Base-by-base conservation (phyloP, 2,113 vertebrate species). In the Mystacornis crossleyi region DNA sequence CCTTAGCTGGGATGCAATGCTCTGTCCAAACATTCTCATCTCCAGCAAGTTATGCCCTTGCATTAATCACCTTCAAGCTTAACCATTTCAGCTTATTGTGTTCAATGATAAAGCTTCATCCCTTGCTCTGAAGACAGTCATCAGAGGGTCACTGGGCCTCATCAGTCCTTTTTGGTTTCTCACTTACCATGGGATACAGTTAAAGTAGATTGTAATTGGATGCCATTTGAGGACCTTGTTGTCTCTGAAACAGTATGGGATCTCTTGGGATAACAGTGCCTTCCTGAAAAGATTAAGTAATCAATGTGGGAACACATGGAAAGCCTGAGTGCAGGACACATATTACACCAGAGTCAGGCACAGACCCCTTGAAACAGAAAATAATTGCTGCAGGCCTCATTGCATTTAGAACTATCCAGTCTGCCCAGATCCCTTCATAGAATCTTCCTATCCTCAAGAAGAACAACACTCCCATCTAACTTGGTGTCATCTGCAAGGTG, bases 381-480 rank as follows among this genome's bases (percentile, higher is more conserved):
- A 11, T 80, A 70, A 43, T n/a, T 88, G 57, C 50, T 74, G 13
- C 33, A 74, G 51, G 13, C 50, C 26, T 78, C 51, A 19, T 4
- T 54, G 33, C 38, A 40, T 55, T 83, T 62, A 14, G 12, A 86
- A 28, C 14, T 12, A 31, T 16, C 40, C 54, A 54, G 25, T 29
- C 20, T 54, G n/a, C 23, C 40, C 62, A 31, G 40, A 34, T 48
- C 25, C 29, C 47, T 82, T 25, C 4, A 2, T 19, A 61, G 61
- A 48, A 15, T 17, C 14, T 34, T 26, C 25, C 14, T 31, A 10
- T 18, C 11, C 54, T 48, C 29, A 18, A 42, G 29, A 21, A 61
- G 7, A n/a, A n/a, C n/a, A n/a, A n/a, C n/a, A n/a, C 9, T 61
- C 4, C 3, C 0, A 0, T 40, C 47, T 34, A 62, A 33, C 14